Evolutionary conservation across 2,888 invertebrate species (phyloP).

Genomic region (Malthinus flaveolus): DNA sequence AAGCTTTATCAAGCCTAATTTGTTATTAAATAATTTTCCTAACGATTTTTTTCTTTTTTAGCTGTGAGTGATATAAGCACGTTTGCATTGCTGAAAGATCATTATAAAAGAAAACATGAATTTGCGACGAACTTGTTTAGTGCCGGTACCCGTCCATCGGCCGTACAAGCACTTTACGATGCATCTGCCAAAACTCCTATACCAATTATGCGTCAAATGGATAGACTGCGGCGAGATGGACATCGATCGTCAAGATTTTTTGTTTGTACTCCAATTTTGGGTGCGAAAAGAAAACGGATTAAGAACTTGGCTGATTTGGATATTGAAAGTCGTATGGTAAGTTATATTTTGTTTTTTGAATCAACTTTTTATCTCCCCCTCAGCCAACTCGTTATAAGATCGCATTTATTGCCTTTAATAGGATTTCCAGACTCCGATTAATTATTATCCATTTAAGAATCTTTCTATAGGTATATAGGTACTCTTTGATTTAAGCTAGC

Average conservation of each 20-base stretch:
- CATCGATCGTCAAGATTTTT: conserved; percentile 70
- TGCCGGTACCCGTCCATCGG: conserved; percentile 71
- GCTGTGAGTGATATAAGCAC: conserved; percentile 91
- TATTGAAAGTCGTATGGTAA: conserved; percentile 87
- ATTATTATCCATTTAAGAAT: too few species aligned
- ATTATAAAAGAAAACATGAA: conserved; percentile 73
- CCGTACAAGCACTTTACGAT: conserved; percentile 77
- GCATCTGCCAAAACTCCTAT: conserved; percentile 70
- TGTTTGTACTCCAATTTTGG: conserved; percentile 80
- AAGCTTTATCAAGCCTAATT: too few species aligned
- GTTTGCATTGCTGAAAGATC: conserved; percentile 78
- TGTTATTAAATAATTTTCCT: too few species aligned
- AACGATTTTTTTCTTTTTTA: conserved; percentile 56
- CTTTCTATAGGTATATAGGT: too few species aligned
- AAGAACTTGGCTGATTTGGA: conserved; percentile 75
- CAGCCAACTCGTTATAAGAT: too few species aligned
- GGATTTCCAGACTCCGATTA: too few species aligned
- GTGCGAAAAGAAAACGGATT: conserved; percentile 69
- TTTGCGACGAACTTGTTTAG: conserved; percentile 76
- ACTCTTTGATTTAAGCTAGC: too few species aligned
- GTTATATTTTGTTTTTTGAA: conserved; percentile 47
- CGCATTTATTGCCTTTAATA: too few species aligned
- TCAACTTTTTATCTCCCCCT: too few species aligned
- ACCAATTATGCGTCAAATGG: conserved; percentile 68
- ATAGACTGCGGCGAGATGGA: conserved; percentile 67